Conservation (phyloP, 2,888 invertebrate species). For the Meloe dianella region DNA sequence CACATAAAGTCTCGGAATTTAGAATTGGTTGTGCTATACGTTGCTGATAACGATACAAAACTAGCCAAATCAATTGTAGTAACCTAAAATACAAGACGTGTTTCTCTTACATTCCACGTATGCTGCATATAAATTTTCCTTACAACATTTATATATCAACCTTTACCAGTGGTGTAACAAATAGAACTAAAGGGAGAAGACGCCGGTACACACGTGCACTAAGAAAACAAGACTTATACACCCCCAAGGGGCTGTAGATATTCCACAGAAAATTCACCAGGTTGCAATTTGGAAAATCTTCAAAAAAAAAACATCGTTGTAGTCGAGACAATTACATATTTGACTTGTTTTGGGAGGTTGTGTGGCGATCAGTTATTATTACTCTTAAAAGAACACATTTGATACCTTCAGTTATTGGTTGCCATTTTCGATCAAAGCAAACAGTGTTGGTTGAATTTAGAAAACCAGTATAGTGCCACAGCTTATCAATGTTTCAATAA, state of each 20-base stretch:
- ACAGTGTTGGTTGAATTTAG: not conserved
- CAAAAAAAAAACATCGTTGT: too few species aligned
- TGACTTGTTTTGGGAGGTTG: not conserved
- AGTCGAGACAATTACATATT: not conserved
- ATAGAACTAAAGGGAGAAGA: not conserved
- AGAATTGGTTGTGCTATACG: not conserved
- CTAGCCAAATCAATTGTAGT: not conserved
- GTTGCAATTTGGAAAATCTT: constrained; percentile 22
- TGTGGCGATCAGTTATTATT: too few species aligned
- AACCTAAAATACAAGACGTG: not conserved
- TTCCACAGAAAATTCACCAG: constrained; percentile 35
- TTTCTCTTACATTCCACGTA: not conserved
- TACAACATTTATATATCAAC: constrained; percentile 3
- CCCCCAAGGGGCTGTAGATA: constrained; percentile 23
- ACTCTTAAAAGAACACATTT: too few species aligned
- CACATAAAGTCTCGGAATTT: not conserved
- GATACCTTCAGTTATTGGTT: too few species aligned
- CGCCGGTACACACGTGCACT: constrained; percentile 27
- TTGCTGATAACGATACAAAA: too few species aligned
- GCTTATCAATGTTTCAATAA: constrained; percentile 9
- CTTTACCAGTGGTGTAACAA: not conserved
- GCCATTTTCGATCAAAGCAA: not conserved
- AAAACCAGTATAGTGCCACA: not conserved
- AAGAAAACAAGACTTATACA: constrained; percentile 22
- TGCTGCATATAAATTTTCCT: not conserved